Evolutionary conservation across 2,113 vertebrate genomes (phyloP), one percentile per base, ranked within the genome.

Genomic region (Calidris pugnax): DNA sequence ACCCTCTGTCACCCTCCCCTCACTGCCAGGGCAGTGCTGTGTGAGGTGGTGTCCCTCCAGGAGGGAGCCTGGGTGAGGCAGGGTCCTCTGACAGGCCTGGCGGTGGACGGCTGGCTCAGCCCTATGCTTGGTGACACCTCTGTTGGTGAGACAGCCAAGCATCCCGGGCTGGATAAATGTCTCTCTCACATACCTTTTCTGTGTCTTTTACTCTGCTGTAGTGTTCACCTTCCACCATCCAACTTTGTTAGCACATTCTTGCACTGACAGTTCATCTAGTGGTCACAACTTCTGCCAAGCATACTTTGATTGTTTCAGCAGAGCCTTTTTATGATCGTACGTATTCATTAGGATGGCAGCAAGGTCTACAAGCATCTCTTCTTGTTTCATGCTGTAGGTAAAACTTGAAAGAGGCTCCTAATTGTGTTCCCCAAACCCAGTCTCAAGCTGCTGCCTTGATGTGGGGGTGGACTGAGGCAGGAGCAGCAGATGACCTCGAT

Each of bases 101-200:
- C 2, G n/a, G 55, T 3, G 21, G 37, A 33, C 1, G 1, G 26
- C 20, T 16, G 71, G 21, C 47, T 20, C 37, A 15, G 47, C 1
- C 0, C n/a, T 8, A 1, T 6, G 2, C 5, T 4, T 0, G 4
- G 30, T 4, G 41, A 16, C 12, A 5, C 12, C 32, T 12, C 26
- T 15, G 4, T 12, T 12, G 12, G 1, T 9, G 23, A 53, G 64
- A 37, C 66, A 27, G n/a, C 32, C 20, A 8, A 20, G 8, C 10
- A 6, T 24, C 56, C 53, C 23, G 1, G 12, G 30, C 47, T 51
- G 71, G 6, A 10, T 71, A 47, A 59, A 68, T 4, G 4, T 27
- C 78, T 47, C 9, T 43, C 22, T 81, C 0, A 0, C 9, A 27
- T 41, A 3, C 22, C 45, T 48, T 43, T 37, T 14, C 12, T 21